Percentiles rank a stretch among this genome's conserved stretches.
Evolutionary conservation across 2,888 invertebrate species (phyloP).

Genomic region (Parapristionchus giblindavisi): DNA sequence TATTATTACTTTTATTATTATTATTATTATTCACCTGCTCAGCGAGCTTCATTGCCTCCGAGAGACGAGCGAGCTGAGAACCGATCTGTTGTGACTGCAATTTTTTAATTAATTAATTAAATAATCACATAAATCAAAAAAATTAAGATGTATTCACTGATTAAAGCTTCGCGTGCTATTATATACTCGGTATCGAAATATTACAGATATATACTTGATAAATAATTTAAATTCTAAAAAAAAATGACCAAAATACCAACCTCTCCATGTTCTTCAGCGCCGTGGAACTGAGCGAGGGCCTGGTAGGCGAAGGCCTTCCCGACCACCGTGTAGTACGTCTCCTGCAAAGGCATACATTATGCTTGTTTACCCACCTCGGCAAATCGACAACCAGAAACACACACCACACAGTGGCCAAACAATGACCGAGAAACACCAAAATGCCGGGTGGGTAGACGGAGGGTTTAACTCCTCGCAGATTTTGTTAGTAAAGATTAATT

Average conservation of each 20-base stretch:
- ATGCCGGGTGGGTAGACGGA: too few relatives aligned
- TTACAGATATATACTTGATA: conserved; percentile 48
- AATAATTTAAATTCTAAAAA: conserved; percentile 77
- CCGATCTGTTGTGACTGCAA: conserved; percentile 52
- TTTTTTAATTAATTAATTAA: background rate
- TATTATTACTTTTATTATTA: too few relatives aligned
- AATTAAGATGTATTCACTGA: background rate
- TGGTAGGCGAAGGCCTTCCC: conserved; percentile 89
- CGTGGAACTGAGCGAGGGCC: conserved; percentile 88
- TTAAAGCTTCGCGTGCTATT: too few relatives aligned
- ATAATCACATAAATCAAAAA: background rate
- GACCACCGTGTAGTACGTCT: conserved; percentile 75
- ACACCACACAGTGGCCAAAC: too few relatives aligned
- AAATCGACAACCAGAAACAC: too few relatives aligned
- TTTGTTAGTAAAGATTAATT: background rate
- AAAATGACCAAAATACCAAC: background rate
- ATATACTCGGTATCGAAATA: too few relatives aligned
- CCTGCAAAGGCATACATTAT: conserved; percentile 72
- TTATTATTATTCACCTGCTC: conserved; percentile 43
- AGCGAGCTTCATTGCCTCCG: conserved; percentile 55
- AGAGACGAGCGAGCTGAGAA: conserved; percentile 63
- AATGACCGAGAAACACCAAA: too few relatives aligned
- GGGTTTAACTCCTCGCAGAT: too few relatives aligned
- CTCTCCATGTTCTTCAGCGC: conserved; percentile 81
- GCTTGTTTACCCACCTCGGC: background rate